Percentiles rank a stretch among this genome's conserved stretches.
Conservation (phyloP, 2,888 invertebrate genomes). For the Lampropteryx suffumata region DNA sequence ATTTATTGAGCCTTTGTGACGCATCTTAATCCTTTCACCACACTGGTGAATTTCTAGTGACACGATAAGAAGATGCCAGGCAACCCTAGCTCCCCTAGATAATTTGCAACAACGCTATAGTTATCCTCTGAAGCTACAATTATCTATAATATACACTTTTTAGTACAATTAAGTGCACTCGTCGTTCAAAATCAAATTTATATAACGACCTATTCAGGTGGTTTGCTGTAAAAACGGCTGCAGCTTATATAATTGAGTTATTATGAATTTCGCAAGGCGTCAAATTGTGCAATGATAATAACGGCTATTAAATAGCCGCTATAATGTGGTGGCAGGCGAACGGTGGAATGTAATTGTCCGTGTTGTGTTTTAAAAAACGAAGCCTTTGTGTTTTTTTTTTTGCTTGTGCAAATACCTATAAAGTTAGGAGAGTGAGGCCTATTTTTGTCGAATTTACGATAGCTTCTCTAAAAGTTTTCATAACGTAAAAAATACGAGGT, state of each 20-base stretch:
- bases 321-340: constrained; percentile 50
- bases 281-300: constrained; percentile 67
- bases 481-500: too few relatives aligned
- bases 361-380: constrained; percentile 35
- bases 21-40: too few relatives aligned
- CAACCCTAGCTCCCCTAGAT: too few relatives aligned
- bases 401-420: too few relatives aligned
- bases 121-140: too few relatives aligned
- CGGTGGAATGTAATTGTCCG: constrained; percentile 43
- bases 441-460: too few relatives aligned
- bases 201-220: constrained; percentile 54
- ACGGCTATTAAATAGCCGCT: constrained; percentile 49
- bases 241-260: constrained; percentile 67
- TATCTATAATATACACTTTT: not conserved
- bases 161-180: constrained; percentile 1
- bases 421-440: too few relatives aligned
- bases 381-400: constrained; percentile 3
- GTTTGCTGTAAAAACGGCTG: constrained; percentile 45
- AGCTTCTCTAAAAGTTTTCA: too few relatives aligned
- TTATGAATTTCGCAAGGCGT: constrained; percentile 70
- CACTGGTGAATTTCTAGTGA: too few relatives aligned
- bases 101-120: too few relatives aligned
- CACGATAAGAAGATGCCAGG: too few relatives aligned
- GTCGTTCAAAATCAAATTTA: constrained; percentile 49
- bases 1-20: too few relatives aligned